Base-by-base conservation (phyloP, 2,888 invertebrate species). In the Hirtodrosophila trivittata region DNA sequence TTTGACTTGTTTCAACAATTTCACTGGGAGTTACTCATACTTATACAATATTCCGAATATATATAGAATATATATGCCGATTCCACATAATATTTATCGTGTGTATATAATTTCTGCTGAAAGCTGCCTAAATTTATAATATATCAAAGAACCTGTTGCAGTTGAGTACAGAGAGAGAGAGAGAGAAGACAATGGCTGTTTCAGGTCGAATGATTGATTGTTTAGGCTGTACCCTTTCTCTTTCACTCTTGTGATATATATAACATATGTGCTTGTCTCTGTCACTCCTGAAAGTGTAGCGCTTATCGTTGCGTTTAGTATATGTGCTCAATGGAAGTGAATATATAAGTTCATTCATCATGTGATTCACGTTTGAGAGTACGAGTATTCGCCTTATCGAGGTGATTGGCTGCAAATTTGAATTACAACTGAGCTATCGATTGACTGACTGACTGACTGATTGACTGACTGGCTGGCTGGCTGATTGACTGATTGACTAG, bases 391-490 rank as follows among this genome's bases (percentile, higher is more conserved):
- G 28, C 28, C 28, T 28, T 28, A 28, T 28, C 28, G 28, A 14
- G 35, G 13, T 12, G 35, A n/a, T n/a, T 12, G 43, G 21, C 37
- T 39, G 49, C 25, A 55, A 10, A 43, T 58, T 56, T 57, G 57
- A 55, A 60, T 59, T n/a, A 10, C 10, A 14, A 26, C 38, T 46
- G 64, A 45, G 47, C 58, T 58, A 74, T 39, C 35, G 66, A 50
- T 14, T 52, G 60, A 26, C 28, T 46, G 55, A 56, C 37, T 56
- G 70, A 55, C 59, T 67, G 74, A 74, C 59, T 72, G 82, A 75
- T 64, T 75, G 85, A 85, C 80, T 65, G 56, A 75, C 85, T 80
- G 80, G 85, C 80, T 80, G 82, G 74, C 64, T 63, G 47, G 39
- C n/a, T n/a, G 55, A 56, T 41, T 56, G 70, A 55, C 59, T 67